Evolutionary conservation across 1,140 invertebrate species (phyloP).

Genomic region (Hypothenemus hampei): DNA sequence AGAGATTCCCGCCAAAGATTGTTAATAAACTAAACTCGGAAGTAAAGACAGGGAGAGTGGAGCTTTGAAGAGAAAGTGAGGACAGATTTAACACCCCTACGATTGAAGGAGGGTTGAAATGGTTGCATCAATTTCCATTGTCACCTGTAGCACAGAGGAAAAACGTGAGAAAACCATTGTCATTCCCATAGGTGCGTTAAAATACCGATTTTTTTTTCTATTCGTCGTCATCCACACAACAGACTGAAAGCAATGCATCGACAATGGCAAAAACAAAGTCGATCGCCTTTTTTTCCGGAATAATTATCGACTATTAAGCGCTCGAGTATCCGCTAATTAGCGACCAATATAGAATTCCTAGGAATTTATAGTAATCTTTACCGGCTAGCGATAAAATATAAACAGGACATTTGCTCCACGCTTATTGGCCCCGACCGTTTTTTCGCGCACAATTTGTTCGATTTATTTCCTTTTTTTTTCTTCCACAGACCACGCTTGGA

Average conservation of each 20-base stretch:
- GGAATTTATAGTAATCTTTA: slow-evolving; percentile 15
- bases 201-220: too few relatives aligned
- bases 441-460: slow-evolving; percentile 15
- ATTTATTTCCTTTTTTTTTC: slow-evolving; percentile 13
- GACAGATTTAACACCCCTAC: too few relatives aligned
- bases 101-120: too few relatives aligned
- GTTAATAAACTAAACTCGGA: too few relatives aligned
- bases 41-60: too few relatives aligned
- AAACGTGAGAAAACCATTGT: too few relatives aligned
- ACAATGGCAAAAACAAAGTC: slow-evolving; percentile 1
- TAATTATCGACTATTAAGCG: slow-evolving; percentile 12
- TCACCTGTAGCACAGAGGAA: too few relatives aligned
- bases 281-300: slow-evolving; percentile 12
- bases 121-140: too few relatives aligned
- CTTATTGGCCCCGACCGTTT: slow-evolving; percentile 8
- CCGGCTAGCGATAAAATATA: slow-evolving; percentile 8
- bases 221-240: too few relatives aligned
- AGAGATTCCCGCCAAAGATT: background rate
- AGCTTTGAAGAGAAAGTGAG: too few relatives aligned
- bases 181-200: too few relatives aligned
- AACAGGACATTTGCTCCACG: slow-evolving; percentile 10
- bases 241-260: too few relatives aligned
- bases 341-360: slow-evolving; percentile 14
- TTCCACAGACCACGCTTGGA: background rate
- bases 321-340: slow-evolving; percentile 9